phyloP scores from a whole-genome alignment of 2,888 invertebrate species.

The Lissocephala sabroskyi region DNA sequence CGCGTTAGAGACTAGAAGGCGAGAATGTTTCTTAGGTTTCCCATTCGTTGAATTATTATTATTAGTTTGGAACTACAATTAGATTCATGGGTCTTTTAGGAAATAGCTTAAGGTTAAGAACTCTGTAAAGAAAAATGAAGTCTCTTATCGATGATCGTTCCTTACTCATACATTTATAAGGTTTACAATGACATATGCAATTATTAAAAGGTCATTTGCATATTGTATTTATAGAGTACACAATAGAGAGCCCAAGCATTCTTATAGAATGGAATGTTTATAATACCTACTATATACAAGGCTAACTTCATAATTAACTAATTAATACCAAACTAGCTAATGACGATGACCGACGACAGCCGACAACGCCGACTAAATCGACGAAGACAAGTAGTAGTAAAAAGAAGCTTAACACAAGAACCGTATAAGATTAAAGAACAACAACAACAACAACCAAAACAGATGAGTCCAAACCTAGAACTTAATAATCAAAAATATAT shows the following conservation, averaged over 20 bases:
- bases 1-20: too few species aligned
- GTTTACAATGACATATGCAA: constrained; percentile 14
- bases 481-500: constrained; percentile 65
- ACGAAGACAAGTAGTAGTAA: constrained; percentile 53
- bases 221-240: constrained; percentile 53
- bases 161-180: constrained; percentile 44
- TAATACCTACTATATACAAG: constrained; percentile 30
- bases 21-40: neutral
- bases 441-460: constrained; percentile 37
- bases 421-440: constrained; percentile 27
- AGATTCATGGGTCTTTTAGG: neutral
- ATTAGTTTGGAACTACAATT: neutral
- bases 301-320: constrained; percentile 35
- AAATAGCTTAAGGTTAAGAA: constrained; percentile 41
- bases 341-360: too few species aligned
- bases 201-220: constrained; percentile 29
- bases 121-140: constrained; percentile 58
- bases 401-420: constrained; percentile 53
- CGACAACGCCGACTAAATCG: too few species aligned
- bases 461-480: constrained; percentile 64
- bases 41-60: neutral
- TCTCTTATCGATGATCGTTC: constrained; percentile 65
- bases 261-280: constrained; percentile 61
- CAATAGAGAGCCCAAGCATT: constrained; percentile 32
- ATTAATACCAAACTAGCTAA: constrained; percentile 51